Evolutionary conservation across 2,888 invertebrate species (phyloP).

Genomic region (Neoscelio sp.): DNA sequence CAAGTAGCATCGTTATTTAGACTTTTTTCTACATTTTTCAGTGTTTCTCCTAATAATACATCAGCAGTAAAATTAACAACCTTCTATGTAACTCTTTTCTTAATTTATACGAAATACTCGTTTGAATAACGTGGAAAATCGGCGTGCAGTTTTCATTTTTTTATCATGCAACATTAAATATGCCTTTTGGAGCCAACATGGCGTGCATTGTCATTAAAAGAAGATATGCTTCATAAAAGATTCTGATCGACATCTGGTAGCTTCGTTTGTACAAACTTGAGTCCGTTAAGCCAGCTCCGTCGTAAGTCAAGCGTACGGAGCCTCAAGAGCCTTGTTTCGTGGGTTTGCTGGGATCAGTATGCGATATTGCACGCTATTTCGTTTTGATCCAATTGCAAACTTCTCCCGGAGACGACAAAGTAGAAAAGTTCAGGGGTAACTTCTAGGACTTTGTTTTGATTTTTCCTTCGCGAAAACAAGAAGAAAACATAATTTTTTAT

Average conservation of each 20-base stretch:
- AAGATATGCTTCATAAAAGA: conserved; percentile 75
- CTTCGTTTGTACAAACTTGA: conserved; percentile 80
- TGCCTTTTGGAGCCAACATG: conserved; percentile 31
- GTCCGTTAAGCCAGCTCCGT: conserved; percentile 81
- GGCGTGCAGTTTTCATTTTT: conserved; percentile 25
- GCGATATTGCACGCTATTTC: conserved; percentile 71
- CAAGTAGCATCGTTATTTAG: conserved; percentile 41
- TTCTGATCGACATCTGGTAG: conserved; percentile 81
- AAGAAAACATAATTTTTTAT: no score
- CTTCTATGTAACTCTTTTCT: no score
- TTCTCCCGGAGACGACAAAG: conserved; percentile 65
- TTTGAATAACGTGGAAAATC: conserved; percentile 4
- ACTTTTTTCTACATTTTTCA: no score
- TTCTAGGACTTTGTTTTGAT: not conserved
- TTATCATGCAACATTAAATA: conserved; percentile 53
- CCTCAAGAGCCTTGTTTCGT: conserved; percentile 82
- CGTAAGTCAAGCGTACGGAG: conserved; percentile 81
- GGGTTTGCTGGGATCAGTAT: conserved; percentile 78
- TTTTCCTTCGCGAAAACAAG: no score
- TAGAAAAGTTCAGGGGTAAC: conserved; percentile 36
- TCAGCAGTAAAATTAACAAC: no score
- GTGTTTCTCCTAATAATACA: no score
- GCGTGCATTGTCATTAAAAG: conserved; percentile 62
- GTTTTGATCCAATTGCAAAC: conserved; percentile 76
- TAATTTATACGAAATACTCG: no score